A percentile compares a stretch with the other conserved stretches of the same genome.
These are phyloP conservation scores for Cardiocondyla obscurior DNA, from an alignment of 1,140 invertebrate genomes.

Conservation along the genomic window DNA sequence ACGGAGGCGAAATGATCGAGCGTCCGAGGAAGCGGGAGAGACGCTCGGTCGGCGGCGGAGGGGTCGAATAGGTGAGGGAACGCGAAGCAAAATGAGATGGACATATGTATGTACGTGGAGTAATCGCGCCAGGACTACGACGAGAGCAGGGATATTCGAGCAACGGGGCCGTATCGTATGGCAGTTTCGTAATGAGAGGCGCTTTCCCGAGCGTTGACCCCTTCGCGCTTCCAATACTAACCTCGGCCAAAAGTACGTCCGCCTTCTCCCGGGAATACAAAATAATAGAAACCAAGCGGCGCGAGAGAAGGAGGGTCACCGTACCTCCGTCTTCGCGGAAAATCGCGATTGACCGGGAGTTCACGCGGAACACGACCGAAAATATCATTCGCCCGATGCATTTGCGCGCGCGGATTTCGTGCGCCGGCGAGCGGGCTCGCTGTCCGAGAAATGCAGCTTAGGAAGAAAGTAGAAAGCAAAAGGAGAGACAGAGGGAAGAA, in stretches of 20 bases:
- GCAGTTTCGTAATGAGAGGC: conserved; percentile 73
- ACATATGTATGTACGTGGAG: background rate
- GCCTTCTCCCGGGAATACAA: conserved; percentile 62
- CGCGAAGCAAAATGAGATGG: background rate
- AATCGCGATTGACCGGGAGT: conserved; percentile 46
- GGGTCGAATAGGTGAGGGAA: background rate
- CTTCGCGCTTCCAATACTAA: conserved; percentile 78
- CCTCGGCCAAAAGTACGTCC: conserved; percentile 74
- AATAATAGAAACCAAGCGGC: conserved; percentile 61
- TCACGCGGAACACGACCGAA: conserved; percentile 38
- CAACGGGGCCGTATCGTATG: conserved; percentile 66
- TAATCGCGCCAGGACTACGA: conserved; percentile 22
- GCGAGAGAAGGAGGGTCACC: conserved; percentile 3
- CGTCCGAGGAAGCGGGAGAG: conserved; percentile 39
- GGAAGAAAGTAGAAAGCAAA: background rate
- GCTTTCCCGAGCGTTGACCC: conserved; percentile 82
- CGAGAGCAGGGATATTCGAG: conserved; percentile 48
- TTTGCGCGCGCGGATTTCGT: background rate
- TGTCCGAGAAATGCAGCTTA: background rate
- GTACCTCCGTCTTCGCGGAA: conserved; percentile 38
- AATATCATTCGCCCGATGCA: conserved; percentile 1
- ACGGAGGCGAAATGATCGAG: conserved; percentile 20
- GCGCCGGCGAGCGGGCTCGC: background rate
- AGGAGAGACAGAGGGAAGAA: background rate
- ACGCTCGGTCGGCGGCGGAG: conserved; percentile 2